Base-by-base conservation (phyloP, 2,888 invertebrate genomes). In the Agriopis marginaria region DNA sequence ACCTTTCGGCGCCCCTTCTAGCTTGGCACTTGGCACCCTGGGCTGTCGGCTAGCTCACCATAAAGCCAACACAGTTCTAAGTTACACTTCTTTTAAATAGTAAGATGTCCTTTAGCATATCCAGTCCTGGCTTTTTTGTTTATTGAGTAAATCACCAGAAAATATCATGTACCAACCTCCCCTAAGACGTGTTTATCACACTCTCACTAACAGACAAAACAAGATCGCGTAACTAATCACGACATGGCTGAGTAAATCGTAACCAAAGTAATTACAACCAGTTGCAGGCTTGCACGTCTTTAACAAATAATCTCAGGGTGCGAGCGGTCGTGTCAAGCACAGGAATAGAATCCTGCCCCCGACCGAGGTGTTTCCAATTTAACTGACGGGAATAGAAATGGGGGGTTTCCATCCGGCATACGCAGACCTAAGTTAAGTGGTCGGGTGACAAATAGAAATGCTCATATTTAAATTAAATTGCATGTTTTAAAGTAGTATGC, bases 311-410 rank as follows among this genome's bases (percentile, higher is more conserved):
- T 77, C 82, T 68, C 63, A 63, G 68, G 72, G 71, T 71, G 81
- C 51, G 53, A 62, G 62, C 51, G 42, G 83, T 82, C 81, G 85
- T 89, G 93, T 92, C 93, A 93, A 79, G 76, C 81, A 84, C 93
- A 93, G 90, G 88, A 92, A 92, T 92, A 92, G 92, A 89, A 86
- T 78, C 77, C 70, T 77, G 81, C 84, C 86, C 84, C 88, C 86
- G 83, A 82, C 84, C 83, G 86, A 89, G 89, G 90, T 90, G 92
- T 89, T 90, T 88, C 89, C 89, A 92, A 91, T 92, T 91, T 90
- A 58, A 89, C 86, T 79, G 76, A 58, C 65, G 47, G 40, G 51
- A 3, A 8, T 70, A 66, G 70, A 40, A 51, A 50, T 66, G 70
- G 49, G 61, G 17, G 44, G 23, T 23, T 23, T 32, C 40, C 23